These are phyloP conservation scores for Malaclemys terrapin DNA, from an alignment of 2,113 vertebrate genomes.

Conservation along the genomic window DNA sequence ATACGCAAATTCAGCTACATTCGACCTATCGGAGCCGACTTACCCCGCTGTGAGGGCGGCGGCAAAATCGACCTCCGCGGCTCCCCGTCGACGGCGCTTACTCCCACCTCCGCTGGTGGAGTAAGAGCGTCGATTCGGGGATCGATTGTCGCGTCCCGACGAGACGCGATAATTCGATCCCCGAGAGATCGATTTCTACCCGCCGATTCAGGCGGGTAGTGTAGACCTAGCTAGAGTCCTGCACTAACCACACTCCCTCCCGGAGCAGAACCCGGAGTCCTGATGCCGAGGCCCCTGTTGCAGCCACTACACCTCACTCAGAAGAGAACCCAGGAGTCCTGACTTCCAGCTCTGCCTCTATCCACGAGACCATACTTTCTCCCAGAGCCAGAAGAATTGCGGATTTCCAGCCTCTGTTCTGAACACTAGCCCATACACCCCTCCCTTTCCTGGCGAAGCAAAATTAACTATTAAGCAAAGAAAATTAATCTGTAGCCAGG, in stretches of 20 bases:
- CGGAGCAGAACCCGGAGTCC: accelerated
- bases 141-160: too few species aligned
- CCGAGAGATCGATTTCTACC: too few species aligned
- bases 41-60: too few species aligned
- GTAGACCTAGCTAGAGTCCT: neutral
- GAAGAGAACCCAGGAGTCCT: neutral
- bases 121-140: too few species aligned
- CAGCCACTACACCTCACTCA: neutral
- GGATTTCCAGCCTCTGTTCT: neutral
- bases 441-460: accelerated
- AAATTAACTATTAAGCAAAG: accelerated
- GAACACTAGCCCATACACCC: neutral
- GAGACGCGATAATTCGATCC: too few species aligned
- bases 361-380: neutral
- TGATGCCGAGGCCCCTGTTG: accelerated
- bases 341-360: neutral
- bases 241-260: accelerated
- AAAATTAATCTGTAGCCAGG: accelerated
- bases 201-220: too few species aligned
- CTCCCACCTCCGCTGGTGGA: too few species aligned
- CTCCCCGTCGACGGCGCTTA: too few species aligned
- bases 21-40: too few species aligned
- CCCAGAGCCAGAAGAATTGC: neutral
- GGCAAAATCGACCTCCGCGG: too few species aligned
- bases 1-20: too few species aligned